Evolutionary conservation across 2,113 vertebrate species (phyloP).

Genomic region (Pachycephala philippinensis): DNA sequence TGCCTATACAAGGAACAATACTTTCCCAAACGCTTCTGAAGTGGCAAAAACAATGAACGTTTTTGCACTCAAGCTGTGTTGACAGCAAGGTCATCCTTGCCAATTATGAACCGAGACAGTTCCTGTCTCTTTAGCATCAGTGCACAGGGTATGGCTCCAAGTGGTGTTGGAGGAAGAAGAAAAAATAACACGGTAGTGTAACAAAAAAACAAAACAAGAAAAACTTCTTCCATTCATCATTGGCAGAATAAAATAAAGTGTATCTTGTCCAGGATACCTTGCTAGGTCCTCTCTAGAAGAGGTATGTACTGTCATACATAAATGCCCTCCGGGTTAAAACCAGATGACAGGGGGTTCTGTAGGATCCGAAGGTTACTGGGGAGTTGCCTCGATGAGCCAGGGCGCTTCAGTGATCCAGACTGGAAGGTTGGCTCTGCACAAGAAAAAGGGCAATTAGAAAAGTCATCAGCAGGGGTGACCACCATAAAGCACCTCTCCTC

Average conservation of each 20-base stretch:
- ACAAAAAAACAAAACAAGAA: neutral
- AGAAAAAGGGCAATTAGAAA: neutral
- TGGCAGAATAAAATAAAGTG: slow-evolving; percentile 52
- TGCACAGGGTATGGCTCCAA: slow-evolving; percentile 69
- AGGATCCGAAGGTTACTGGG: slow-evolving; percentile 89
- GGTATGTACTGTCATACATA: slow-evolving; percentile 84
- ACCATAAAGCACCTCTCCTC: neutral
- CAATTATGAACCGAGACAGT: neutral
- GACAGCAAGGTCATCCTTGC: slow-evolving; percentile 54
- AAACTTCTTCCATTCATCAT: slow-evolving; percentile 33
- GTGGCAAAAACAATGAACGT: slow-evolving; percentile 48
- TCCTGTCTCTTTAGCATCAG: slow-evolving; percentile 65
- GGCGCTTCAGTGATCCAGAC: slow-evolving; percentile 88
- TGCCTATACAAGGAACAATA: slow-evolving; percentile 54
- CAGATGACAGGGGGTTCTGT: slow-evolving; percentile 85
- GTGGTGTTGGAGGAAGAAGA: slow-evolving; percentile 42
- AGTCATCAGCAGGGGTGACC: neutral
- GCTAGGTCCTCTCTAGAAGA: slow-evolving; percentile 40
- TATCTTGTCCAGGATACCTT: slow-evolving; percentile 44
- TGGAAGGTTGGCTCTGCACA: slow-evolving; percentile 78
- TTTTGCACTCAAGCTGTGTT: slow-evolving; percentile 55
- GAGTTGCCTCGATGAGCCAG: slow-evolving; percentile 78
- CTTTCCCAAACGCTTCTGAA: slow-evolving; percentile 64
- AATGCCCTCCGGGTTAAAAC: slow-evolving; percentile 96
- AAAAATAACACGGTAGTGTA: neutral